These are phyloP conservation scores for Mola mola DNA, from an alignment of 2,113 vertebrate species.

Conservation along the genomic window DNA sequence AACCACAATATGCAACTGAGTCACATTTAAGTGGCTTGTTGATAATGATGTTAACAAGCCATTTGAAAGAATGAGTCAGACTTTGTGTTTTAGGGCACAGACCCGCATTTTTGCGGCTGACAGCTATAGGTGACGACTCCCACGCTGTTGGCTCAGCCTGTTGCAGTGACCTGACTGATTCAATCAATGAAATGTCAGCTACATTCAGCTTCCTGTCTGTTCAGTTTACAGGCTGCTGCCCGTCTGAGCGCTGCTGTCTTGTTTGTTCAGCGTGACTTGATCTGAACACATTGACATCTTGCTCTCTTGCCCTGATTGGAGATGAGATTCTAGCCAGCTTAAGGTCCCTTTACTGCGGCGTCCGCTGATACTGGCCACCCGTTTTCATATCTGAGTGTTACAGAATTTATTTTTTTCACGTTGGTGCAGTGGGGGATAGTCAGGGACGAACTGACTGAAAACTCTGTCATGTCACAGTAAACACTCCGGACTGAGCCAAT, in stretches of 20 bases:
- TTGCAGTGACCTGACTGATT: slow-evolving; percentile 7
- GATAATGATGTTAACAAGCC: background rate
- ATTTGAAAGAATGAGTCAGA: too few relatives aligned
- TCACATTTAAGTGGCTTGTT: background rate
- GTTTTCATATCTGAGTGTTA: too few relatives aligned
- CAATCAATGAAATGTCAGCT: background rate
- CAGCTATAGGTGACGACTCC: background rate
- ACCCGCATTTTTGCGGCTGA: background rate
- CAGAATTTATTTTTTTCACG: too few relatives aligned
- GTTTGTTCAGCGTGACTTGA: background rate
- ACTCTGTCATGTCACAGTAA: too few relatives aligned
- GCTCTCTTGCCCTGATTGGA: background rate
- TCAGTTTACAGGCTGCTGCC: slow-evolving; percentile 19
- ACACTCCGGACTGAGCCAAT: too few relatives aligned
- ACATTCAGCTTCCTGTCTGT: slow-evolving; percentile 18
- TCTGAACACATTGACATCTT: slow-evolving; percentile 25
- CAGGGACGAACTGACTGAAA: too few relatives aligned
- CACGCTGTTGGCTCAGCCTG: slow-evolving; percentile 3
- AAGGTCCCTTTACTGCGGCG: too few relatives aligned
- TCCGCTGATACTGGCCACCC: too few relatives aligned
- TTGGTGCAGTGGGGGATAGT: too few relatives aligned
- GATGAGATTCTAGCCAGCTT: too few relatives aligned
- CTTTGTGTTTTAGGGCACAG: background rate
- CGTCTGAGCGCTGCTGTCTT: background rate
- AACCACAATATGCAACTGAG: background rate